phyloP scores from a whole-genome alignment of 2,888 invertebrate genomes.

The Lasiommata megera region DNA sequence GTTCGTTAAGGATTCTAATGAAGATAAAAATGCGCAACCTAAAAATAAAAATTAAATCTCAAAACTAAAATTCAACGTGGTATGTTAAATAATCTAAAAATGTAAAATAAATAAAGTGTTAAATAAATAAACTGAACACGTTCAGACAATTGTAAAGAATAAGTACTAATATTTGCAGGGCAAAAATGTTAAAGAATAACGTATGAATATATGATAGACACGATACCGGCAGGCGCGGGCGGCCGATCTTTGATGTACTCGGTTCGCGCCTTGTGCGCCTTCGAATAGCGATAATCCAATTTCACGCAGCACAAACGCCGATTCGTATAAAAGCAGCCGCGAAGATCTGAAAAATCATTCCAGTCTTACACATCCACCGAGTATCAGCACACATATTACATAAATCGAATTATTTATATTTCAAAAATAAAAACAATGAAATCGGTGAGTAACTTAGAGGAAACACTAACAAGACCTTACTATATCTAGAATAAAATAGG shows the following conservation, averaged over 20 bases:
- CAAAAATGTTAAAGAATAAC: slow-evolving; percentile 4
- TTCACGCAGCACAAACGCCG: slow-evolving; percentile 60
- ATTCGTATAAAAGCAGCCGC: slow-evolving; percentile 68
- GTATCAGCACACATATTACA: slow-evolving; percentile 47
- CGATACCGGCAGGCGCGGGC: slow-evolving; percentile 19
- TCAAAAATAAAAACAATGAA: slow-evolving; percentile 59
- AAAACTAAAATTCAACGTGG: no score
- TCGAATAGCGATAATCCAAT: slow-evolving; percentile 62
- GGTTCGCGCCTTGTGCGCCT: slow-evolving; percentile 36
- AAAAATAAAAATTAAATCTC: no score
- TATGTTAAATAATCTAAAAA: no score
- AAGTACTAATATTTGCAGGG: no score
- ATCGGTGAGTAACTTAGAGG: slow-evolving; percentile 61
- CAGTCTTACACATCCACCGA: slow-evolving; percentile 65
- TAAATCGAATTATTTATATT: slow-evolving; percentile 42
- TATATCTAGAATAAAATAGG: no score
- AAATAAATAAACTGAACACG: not conserved
- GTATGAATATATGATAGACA: slow-evolving; percentile 7
- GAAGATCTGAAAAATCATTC: slow-evolving; percentile 77
- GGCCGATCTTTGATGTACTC: slow-evolving; percentile 40
- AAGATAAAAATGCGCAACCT: no score
- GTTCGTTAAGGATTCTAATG: no score
- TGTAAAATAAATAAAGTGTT: no score
- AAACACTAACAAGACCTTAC: not conserved
- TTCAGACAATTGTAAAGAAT: no score